Conservation (phyloP, 1,140 invertebrate species). For the Euura saliciscinereae region DNA sequence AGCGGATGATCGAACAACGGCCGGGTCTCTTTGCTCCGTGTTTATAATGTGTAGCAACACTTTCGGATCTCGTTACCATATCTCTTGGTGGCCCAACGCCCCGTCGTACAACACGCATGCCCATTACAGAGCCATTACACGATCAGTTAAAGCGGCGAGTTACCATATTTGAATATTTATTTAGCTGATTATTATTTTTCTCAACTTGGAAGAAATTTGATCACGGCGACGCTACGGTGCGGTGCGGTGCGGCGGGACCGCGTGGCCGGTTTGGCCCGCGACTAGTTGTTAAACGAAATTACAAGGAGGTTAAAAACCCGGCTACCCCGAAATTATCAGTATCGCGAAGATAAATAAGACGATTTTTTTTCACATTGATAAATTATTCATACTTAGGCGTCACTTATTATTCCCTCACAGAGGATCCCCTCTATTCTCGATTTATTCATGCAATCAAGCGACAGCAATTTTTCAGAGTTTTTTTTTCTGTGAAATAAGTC, state of each 20-base stretch:
- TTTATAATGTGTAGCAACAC: constrained; percentile 11
- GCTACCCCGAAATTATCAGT: constrained; percentile 26
- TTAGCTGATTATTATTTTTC: constrained; percentile 37
- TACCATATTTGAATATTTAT: constrained; percentile 40
- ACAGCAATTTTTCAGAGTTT: constrained; percentile 24
- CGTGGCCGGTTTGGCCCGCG: background rate
- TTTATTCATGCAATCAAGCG: constrained; percentile 10
- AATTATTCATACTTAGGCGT: background rate
- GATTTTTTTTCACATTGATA: background rate
- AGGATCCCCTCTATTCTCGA: background rate
- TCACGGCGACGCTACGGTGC: constrained; percentile 20
- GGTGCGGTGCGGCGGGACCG: background rate
- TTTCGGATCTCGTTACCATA: constrained; percentile 37
- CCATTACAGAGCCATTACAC: constrained; percentile 37
- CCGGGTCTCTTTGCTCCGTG: background rate
- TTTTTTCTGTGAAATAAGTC: constrained; percentile 23
- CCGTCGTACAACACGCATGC: constrained; percentile 10
- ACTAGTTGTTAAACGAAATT: too few relatives aligned
- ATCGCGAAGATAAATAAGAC: constrained; percentile 14
- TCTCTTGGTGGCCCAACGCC: constrained; percentile 23
- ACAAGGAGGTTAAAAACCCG: background rate
- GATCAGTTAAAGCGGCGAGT: constrained; percentile 29
- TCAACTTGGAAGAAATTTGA: constrained; percentile 33
- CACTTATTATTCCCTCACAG: background rate
- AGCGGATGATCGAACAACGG: too few relatives aligned